A percentile compares a stretch with the other conserved stretches of the same genome.
phyloP scores from a whole-genome alignment of 2,888 invertebrate genomes.

The Andrena dorsata region DNA sequence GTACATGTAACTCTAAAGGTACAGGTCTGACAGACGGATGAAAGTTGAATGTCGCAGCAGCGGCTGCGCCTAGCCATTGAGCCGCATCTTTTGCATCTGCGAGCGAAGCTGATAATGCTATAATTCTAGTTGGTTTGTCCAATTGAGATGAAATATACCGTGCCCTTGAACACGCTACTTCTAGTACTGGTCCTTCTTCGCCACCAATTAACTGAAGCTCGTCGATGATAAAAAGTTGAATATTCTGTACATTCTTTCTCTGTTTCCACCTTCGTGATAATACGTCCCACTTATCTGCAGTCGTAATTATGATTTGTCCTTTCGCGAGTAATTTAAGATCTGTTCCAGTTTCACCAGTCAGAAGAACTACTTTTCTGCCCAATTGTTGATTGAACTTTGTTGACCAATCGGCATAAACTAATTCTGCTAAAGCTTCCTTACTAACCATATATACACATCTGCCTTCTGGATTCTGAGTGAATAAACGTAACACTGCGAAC shows the following conservation, averaged over 20 bases:
- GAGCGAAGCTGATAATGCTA: constrained; percentile 96
- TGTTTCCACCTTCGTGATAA: constrained; percentile 99
- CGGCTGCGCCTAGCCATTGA: constrained; percentile 97
- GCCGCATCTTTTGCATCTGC: constrained; percentile 98
- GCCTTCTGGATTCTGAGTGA: constrained; percentile 90
- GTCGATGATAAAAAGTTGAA: constrained; percentile 98
- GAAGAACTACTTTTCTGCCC: constrained; percentile 94
- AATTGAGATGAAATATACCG: constrained; percentile 98
- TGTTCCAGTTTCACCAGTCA: constrained; percentile 98
- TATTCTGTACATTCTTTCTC: constrained; percentile 98
- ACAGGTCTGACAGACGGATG: constrained; percentile 98
- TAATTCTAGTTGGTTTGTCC: constrained; percentile 94
- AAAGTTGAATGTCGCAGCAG: constrained; percentile 98
- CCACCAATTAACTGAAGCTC: constrained; percentile 96
- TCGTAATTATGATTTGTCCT: constrained; percentile 98
- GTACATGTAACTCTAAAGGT: constrained; percentile 96
- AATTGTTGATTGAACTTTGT: constrained; percentile 93
- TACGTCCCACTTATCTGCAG: constrained; percentile 99
- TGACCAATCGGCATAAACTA: constrained; percentile 96
- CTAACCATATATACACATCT: constrained; percentile 98
- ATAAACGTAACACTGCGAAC: constrained; percentile 95
- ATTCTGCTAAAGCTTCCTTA: constrained; percentile 95
- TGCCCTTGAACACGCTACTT: constrained; percentile 96
- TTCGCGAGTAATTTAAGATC: constrained; percentile 97
- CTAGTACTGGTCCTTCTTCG: constrained; percentile 96